These are phyloP conservation scores for Lasioglossum marginatum DNA, from an alignment of 2,888 invertebrate species.

Conservation along the genomic window DNA sequence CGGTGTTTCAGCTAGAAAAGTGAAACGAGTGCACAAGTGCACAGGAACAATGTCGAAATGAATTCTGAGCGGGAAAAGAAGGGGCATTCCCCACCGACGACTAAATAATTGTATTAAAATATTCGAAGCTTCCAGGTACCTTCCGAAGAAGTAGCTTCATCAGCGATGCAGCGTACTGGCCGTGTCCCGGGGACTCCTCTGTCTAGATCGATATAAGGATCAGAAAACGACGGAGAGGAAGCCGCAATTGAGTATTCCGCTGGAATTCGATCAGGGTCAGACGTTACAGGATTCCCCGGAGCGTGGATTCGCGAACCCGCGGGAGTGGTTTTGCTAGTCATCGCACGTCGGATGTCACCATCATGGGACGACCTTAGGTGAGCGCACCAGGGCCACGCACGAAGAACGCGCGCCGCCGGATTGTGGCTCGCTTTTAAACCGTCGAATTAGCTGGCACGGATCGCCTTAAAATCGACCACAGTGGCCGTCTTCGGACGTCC, in stretches of 20 bases:
- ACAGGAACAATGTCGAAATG: not conserved
- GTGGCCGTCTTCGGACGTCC: constrained; percentile 56
- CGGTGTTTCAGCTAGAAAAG: not conserved
- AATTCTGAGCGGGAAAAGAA: not conserved
- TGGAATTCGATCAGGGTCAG: constrained; percentile 62
- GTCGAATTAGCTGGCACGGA: constrained; percentile 69
- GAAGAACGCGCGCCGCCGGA: constrained; percentile 60
- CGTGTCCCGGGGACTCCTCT: not conserved
- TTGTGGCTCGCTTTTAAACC: constrained; percentile 75
- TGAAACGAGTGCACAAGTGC: not conserved
- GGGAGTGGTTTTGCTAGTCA: constrained; percentile 60
- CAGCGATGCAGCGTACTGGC: constrained; percentile 7
- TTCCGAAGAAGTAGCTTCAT: constrained; percentile 18
- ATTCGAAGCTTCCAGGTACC: constrained; percentile 14
- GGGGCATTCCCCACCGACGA: not conserved
- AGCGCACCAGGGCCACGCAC: constrained; percentile 73
- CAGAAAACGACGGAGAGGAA: constrained; percentile 1
- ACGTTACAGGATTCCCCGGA: constrained; percentile 50
- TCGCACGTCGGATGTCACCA: constrained; percentile 76
- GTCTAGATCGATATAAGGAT: not conserved
- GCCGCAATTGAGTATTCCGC: constrained; percentile 41
- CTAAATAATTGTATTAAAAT: constrained; percentile 5
- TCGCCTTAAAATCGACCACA: constrained; percentile 56
- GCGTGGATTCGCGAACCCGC: constrained; percentile 50
- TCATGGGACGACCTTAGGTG: constrained; percentile 70